Evolutionary conservation across 1,140 invertebrate species (phyloP).

Genomic region (Homarus americanus): DNA sequence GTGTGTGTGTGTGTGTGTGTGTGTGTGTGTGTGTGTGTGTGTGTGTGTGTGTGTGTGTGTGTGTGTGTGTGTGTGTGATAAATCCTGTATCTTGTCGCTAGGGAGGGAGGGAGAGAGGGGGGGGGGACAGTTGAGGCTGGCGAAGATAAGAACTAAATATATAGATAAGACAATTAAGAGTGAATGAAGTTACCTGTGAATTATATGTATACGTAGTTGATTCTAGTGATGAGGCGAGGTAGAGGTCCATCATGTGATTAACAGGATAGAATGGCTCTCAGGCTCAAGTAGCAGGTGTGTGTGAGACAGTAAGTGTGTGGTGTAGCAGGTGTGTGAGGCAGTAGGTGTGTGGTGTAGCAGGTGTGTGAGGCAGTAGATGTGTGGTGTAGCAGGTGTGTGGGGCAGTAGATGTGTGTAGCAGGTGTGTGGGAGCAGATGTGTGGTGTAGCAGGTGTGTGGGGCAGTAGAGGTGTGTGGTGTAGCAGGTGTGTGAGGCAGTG

Average conservation of each 20-base stretch:
- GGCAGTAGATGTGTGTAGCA: background rate
- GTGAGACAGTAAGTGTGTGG: background rate
- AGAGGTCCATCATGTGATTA: too few relatives aligned
- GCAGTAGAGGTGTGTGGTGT: background rate
- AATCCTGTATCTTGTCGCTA: background rate
- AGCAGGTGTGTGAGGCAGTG: too few relatives aligned
- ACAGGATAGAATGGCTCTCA: too few relatives aligned
- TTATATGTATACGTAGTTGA: too few relatives aligned
- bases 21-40: conserved; percentile 18
- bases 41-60: conserved; percentile 11
- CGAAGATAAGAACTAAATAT: too few relatives aligned
- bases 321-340: too few relatives aligned
- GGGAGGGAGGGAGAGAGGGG: conserved; percentile 2
- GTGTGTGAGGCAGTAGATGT: too few relatives aligned
- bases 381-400: too few relatives aligned
- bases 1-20: background rate
- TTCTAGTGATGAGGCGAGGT: too few relatives aligned
- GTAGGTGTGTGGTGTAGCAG: too few relatives aligned
- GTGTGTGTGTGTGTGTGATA: background rate
- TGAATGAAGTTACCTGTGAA: too few relatives aligned
- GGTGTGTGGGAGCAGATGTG: background rate
- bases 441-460: background rate
- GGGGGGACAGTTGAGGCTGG: background rate
- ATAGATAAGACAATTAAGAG: too few relatives aligned
- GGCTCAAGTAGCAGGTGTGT: background rate